Conservation (phyloP, 2,888 invertebrate genomes). For the Heliconius ismenius region DNA sequence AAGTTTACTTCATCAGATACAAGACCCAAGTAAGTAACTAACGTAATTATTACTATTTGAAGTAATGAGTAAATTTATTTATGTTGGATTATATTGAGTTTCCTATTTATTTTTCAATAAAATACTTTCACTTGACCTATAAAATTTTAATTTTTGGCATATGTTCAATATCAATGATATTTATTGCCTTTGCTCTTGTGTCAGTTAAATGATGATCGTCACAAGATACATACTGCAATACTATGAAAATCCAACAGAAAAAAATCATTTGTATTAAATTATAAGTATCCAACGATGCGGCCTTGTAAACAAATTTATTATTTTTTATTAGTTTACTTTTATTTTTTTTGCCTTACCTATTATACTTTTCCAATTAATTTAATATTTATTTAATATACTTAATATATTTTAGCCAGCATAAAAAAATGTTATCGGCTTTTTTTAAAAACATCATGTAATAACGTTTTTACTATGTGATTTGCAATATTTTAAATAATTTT, state of each 20-base stretch:
- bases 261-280: neutral
- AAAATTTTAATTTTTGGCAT: slow-evolving; percentile 1
- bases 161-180: neutral
- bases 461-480: no score
- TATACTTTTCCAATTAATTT: neutral
- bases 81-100: neutral
- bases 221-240: neutral
- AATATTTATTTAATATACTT: no score
- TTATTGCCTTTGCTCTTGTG: neutral
- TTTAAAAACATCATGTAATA: neutral
- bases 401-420: neutral
- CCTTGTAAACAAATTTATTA: neutral
- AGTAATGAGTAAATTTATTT: neutral
- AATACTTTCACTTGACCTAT: slow-evolving; percentile 7
- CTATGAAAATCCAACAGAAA: neutral
- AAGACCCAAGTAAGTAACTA: slow-evolving; percentile 86
- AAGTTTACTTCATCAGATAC: slow-evolving; percentile 95
- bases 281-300: neutral
- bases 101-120: neutral
- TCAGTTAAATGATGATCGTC: neutral
- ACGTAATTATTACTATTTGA: neutral
- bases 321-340: neutral
- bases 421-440: neutral
- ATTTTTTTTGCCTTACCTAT: neutral
- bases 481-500: no score